A percentile compares a stretch with the other conserved stretches of the same genome.
These are phyloP conservation scores for Drosophila mimetica DNA, from an alignment of 2,888 invertebrate genomes.

Conservation along the genomic window DNA sequence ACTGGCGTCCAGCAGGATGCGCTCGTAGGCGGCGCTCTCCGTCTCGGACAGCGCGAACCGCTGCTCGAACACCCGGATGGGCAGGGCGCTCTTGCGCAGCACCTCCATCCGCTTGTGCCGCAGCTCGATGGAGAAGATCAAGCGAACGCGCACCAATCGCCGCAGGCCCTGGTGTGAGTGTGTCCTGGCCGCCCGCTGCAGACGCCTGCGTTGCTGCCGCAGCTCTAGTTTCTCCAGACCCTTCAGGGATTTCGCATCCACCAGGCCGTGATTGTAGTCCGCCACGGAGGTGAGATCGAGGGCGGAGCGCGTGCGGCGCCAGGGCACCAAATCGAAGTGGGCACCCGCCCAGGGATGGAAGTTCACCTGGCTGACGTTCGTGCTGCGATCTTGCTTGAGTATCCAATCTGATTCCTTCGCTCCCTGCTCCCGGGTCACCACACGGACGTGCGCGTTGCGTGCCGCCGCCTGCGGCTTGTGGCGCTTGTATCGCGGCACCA, in stretches of 20 bases:
- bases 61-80: conserved; percentile 80
- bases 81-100: conserved; percentile 75
- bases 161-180: conserved; percentile 67
- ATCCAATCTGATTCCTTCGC: conserved; percentile 78
- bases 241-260: conserved; percentile 64
- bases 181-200: conserved; percentile 82
- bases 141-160: conserved; percentile 87
- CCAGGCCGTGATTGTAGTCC: conserved; percentile 62
- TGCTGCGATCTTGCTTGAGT: conserved; percentile 70
- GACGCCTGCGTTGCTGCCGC: conserved; percentile 79
- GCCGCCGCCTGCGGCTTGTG: conserved; percentile 76
- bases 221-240: conserved; percentile 81
- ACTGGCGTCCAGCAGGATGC: conserved; percentile 73
- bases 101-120: conserved; percentile 84
- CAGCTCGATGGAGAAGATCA: conserved; percentile 88
- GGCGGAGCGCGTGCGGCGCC: conserved; percentile 80
- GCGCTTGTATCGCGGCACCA: conserved; percentile 77
- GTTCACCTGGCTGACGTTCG: conserved; percentile 71
- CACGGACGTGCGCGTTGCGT: conserved; percentile 71
- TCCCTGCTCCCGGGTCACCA: background rate
- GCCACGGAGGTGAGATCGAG: conserved; percentile 72
- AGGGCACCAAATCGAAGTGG: conserved; percentile 83
- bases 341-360: conserved; percentile 82
- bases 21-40: conserved; percentile 79
- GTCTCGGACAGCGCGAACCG: conserved; percentile 69